A percentile compares a stretch with the other conserved stretches of the same genome.
These are phyloP conservation scores for Pipa parva DNA, from an alignment of 2,113 vertebrate species.

Conservation along the genomic window DNA sequence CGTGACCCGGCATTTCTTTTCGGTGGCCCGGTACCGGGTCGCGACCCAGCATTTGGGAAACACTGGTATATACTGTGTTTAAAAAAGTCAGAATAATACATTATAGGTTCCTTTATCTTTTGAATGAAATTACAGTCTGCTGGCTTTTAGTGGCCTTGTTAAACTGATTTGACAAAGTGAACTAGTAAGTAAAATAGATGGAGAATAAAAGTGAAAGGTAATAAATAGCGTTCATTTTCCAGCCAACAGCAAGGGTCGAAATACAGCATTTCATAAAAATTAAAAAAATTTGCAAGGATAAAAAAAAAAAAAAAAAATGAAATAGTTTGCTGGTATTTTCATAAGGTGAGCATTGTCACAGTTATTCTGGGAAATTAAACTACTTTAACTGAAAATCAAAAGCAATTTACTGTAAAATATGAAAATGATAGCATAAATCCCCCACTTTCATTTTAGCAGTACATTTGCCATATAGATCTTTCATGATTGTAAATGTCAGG, in stretches of 20 bases:
- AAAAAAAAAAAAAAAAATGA: not conserved
- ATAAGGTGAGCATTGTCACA: not conserved
- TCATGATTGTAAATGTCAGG: conserved; percentile 1
- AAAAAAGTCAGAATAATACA: no score
- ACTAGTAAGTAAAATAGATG: not conserved
- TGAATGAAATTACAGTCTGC: not conserved
- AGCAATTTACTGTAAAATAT: conserved; percentile 7
- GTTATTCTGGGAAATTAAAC: conserved; percentile 6
- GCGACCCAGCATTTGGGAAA: no score
- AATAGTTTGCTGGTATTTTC: not conserved
- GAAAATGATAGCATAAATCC: not conserved
- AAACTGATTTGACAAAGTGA: not conserved
- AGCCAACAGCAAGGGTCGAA: not conserved
- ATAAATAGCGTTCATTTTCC: not conserved
- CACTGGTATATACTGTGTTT: no score
- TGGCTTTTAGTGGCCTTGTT: not conserved
- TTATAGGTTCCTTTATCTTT: not conserved
- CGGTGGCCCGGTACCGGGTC: no score
- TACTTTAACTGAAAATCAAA: conserved; percentile 7
- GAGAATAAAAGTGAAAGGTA: not conserved
- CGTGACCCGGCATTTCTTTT: no score
- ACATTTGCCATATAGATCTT: not conserved
- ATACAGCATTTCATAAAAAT: not conserved
- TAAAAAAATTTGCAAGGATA: not conserved
- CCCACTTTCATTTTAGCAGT: not conserved